phyloP scores from a whole-genome alignment of 2,797 vertebrate genomes.

The Pipistrellus nathusii region DNA sequence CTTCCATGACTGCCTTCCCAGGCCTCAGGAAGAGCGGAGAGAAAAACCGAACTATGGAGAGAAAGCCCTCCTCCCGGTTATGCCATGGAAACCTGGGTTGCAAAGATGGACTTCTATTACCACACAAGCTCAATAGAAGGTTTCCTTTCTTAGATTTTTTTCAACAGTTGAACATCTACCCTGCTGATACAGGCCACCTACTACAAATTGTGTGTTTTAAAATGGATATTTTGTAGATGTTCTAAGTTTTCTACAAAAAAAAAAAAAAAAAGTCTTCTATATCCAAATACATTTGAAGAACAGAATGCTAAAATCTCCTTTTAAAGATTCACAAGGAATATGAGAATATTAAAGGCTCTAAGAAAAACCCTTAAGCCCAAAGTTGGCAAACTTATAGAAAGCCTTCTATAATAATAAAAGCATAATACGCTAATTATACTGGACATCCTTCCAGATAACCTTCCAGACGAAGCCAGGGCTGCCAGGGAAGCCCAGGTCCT shows the following conservation, averaged over 20 bases:
- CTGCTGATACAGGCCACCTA: neutral
- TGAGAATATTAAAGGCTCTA: constrained; percentile 8
- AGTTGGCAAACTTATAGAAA: constrained; percentile 31
- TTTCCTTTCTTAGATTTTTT: constrained; percentile 20
- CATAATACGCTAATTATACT: no score
- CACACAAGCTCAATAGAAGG: neutral
- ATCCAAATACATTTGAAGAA: neutral
- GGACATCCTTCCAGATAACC: no score
- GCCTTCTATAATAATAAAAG: neutral
- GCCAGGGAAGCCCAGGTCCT: no score
- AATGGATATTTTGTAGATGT: neutral
- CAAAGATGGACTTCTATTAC: neutral
- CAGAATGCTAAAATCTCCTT: constrained; percentile 21
- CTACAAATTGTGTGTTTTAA: neutral
- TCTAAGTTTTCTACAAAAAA: constrained; percentile 1
- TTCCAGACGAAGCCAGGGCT: no score
- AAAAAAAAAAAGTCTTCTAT: neutral
- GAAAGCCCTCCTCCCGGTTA: neutral
- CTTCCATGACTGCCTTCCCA: neutral
- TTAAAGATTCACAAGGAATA: neutral
- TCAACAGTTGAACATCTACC: neutral
- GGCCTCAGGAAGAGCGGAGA: neutral
- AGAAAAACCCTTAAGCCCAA: constrained; percentile 4
- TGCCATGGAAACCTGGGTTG: no score
- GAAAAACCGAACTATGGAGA: neutral